A percentile compares a stretch with the other conserved stretches of the same genome.
phyloP scores from a whole-genome alignment of 2,888 invertebrate genomes.

The Drosophila mayaguana region DNA sequence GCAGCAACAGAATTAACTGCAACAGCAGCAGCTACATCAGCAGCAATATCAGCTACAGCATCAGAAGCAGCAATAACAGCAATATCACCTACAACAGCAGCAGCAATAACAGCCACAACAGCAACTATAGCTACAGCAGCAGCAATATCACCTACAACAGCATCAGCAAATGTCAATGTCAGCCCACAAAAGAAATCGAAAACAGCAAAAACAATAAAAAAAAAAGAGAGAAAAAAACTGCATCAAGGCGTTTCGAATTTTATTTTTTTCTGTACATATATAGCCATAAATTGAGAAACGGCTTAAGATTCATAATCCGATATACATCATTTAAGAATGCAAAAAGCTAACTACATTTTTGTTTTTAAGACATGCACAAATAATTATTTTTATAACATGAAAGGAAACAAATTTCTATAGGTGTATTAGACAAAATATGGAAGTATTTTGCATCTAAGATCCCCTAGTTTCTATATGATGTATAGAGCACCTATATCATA shows the following conservation, averaged over 20 bases:
- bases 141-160: conserved; percentile 39
- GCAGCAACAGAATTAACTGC: not conserved
- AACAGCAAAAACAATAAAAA: conserved; percentile 33
- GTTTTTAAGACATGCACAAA: not conserved
- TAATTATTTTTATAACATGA: not conserved
- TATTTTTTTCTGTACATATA: not conserved
- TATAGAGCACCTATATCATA: not conserved
- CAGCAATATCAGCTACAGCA: not conserved
- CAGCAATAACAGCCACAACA: not conserved
- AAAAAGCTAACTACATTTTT: not conserved
- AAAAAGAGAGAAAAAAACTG: conserved; percentile 27
- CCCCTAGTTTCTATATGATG: not conserved
- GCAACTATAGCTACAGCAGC: conserved; percentile 9
- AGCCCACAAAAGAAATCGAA: conserved; percentile 63
- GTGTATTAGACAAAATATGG: not conserved
- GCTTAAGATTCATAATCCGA: not conserved
- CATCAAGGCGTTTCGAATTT: conserved; percentile 43
- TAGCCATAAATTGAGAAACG: conserved; percentile 23
- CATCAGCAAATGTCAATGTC: conserved; percentile 82
- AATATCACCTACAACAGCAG: not conserved
- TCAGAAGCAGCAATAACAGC: not conserved
- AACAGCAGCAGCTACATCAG: not conserved
- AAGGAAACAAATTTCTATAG: not conserved
- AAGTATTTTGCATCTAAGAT: not conserved
- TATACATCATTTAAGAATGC: conserved; percentile 17